These are phyloP conservation scores for Piaya cayana DNA, from an alignment of 2,113 vertebrate genomes.

Conservation along the genomic window DNA sequence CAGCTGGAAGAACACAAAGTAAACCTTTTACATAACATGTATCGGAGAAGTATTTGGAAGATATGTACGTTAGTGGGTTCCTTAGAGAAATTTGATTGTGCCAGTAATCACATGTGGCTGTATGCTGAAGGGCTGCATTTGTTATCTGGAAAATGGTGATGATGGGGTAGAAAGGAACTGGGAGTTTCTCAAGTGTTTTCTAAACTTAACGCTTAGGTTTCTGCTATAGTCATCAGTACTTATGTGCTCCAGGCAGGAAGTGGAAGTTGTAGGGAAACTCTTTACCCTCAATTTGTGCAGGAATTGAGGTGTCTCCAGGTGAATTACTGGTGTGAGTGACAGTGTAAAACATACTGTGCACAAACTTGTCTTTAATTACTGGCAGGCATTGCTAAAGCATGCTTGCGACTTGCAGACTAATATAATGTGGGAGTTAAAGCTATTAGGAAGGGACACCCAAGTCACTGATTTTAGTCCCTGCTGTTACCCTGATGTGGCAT, in stretches of 20 bases:
- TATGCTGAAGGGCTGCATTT: not conserved
- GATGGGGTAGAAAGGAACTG: not conserved
- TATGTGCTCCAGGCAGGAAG: not conserved
- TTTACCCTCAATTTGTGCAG: not conserved
- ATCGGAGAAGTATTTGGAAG: not conserved
- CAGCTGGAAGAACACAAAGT: constrained; percentile 92
- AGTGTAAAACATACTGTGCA: not conserved
- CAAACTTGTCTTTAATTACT: not conserved
- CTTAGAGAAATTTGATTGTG: not conserved
- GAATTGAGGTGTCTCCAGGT: not conserved
- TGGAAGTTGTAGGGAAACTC: not conserved
- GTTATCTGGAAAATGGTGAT: not conserved
- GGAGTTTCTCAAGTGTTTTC: not conserved
- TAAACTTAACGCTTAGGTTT: not conserved
- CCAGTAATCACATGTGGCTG: not conserved
- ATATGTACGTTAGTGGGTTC: not conserved
- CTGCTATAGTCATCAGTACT: too few species aligned
- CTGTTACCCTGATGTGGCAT: not conserved
- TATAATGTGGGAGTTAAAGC: not conserved
- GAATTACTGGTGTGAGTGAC: not conserved
- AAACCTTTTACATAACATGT: not conserved
- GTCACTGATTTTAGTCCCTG: not conserved
- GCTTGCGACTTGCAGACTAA: not conserved
- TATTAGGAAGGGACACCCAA: not conserved
- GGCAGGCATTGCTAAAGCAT: not conserved